A percentile compares a stretch with the other conserved stretches of the same genome.
Evolutionary conservation across 1,140 invertebrate species (phyloP).

Genomic region (Ruditapes philippinarum): DNA sequence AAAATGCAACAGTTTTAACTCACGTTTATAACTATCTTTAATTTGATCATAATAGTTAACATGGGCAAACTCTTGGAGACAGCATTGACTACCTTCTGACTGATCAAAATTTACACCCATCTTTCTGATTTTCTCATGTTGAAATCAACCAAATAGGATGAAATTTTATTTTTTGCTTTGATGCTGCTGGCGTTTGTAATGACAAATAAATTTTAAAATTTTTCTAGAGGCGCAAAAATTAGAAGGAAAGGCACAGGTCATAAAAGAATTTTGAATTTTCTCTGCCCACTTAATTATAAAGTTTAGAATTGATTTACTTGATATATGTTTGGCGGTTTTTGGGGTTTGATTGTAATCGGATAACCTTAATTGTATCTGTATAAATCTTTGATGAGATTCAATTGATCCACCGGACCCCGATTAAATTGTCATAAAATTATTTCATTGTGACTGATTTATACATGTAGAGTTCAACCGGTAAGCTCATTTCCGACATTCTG

Average conservation of each 20-base stretch:
- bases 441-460: conserved; percentile 43
- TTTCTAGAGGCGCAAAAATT: background rate
- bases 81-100: background rate
- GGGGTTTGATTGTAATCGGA: conserved; percentile 58
- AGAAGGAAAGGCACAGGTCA: background rate
- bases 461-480: conserved; percentile 23
- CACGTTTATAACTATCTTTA: no score
- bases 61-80: background rate
- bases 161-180: no score
- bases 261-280: background rate
- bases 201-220: background rate
- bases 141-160: no score
- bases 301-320: conserved; percentile 51
- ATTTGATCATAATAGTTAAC: background rate
- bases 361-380: conserved; percentile 42
- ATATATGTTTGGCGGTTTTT: conserved; percentile 27
- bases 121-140: no score
- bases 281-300: conserved; percentile 35
- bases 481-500: background rate
- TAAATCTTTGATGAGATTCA: conserved; percentile 54
- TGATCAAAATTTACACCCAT: background rate
- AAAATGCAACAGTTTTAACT: no score
- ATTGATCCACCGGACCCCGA: conserved; percentile 50
- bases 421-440: conserved; percentile 64
- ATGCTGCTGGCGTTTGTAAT: background rate